phyloP scores from a whole-genome alignment of 2,888 invertebrate species.

The Metellina segmentata region DNA sequence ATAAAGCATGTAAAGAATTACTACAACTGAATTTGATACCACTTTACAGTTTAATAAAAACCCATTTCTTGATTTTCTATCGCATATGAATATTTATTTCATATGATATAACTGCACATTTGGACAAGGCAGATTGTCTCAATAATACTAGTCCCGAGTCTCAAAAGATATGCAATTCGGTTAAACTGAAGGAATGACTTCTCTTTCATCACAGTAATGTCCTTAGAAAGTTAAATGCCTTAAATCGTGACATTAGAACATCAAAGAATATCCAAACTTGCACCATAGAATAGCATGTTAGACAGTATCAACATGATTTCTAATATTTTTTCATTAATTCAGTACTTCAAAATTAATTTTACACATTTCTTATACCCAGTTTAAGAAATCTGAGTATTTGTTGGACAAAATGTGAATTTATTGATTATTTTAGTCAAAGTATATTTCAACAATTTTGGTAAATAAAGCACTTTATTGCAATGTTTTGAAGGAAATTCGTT shows the following conservation, averaged over 20 bases:
- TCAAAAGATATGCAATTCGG: not conserved
- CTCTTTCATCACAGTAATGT: not conserved
- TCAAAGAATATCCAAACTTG: not conserved
- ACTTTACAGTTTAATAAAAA: no score
- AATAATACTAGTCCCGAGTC: not conserved
- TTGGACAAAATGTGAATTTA: no score
- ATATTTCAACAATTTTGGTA: no score
- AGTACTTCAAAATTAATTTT: no score
- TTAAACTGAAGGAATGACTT: not conserved
- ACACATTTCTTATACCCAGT: no score
- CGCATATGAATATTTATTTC: not conserved
- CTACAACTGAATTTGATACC: no score
- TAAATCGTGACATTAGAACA: not conserved
- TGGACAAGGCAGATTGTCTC: not conserved
- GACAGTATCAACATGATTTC: no score
- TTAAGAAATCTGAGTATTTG: no score
- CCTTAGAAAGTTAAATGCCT: not conserved
- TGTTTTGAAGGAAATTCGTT: not conserved
- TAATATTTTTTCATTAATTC: no score
- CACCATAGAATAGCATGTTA: not conserved
- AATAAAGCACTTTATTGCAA: not conserved
- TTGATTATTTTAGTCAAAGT: no score
- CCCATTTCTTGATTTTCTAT: not conserved
- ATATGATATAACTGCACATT: not conserved
- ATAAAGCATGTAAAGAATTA: no score